phyloP scores from a whole-genome alignment of 2,888 invertebrate genomes.

The Ectobius pallidus region DNA sequence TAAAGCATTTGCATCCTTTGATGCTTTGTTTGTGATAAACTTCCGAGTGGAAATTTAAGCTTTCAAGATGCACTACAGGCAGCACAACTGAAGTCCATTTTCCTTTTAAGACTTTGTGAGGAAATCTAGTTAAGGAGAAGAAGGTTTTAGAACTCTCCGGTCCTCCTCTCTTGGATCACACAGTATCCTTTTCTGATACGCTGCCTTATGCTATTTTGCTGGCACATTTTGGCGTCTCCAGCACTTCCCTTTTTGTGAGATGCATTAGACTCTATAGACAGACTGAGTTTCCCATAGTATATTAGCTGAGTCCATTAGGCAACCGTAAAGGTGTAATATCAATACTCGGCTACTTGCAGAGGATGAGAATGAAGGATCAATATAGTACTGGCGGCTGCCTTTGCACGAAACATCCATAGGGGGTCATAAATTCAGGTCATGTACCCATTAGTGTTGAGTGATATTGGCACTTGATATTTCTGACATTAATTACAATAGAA shows the following conservation, averaged over 20 bases:
- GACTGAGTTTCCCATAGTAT: conserved; percentile 5
- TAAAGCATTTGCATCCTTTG: no score
- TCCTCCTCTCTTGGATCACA: neutral
- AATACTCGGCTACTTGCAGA: neutral
- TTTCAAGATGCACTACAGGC: neutral
- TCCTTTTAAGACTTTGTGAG: neutral
- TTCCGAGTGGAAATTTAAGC: neutral
- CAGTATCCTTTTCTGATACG: conserved; percentile 12
- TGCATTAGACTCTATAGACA: conserved; percentile 8
- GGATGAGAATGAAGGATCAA: conserved; percentile 6
- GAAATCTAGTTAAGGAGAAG: neutral
- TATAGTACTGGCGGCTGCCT: neutral
- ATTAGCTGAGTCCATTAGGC: conserved; percentile 17
- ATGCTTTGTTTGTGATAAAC: neutral
- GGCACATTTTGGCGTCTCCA: neutral
- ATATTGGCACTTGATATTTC: neutral
- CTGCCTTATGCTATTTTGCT: neutral
- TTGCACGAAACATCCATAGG: neutral
- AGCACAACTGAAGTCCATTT: neutral
- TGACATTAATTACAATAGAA: neutral
- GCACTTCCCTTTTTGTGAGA: neutral
- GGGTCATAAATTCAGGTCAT: neutral
- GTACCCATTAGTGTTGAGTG: neutral
- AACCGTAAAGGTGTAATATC: conserved; percentile 11
- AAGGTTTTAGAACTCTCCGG: neutral